Base-by-base conservation (phyloP, 1,140 invertebrate genomes). In the Hestina assimilis region DNA sequence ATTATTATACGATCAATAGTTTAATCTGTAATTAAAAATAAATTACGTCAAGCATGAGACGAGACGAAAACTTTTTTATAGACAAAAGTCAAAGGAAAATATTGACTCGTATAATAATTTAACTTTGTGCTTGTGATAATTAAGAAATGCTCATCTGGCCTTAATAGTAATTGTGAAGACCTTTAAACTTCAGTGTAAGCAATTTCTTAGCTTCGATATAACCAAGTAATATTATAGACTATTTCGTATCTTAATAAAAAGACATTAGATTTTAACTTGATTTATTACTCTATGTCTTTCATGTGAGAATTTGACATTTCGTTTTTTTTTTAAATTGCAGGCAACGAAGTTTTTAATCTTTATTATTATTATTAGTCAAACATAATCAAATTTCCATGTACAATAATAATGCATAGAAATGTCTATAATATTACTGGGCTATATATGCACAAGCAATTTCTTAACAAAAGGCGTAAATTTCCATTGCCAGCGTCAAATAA, bases 121-220 rank as follows among this genome's bases (percentile, higher is more conserved):
- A 33, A 8, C 11, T 43, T 45, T 45, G 59, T 56, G 59, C 53
- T 53, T 40, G 58, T 66, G 45, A 63, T 59, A 50, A 29, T 15
- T 19, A 52, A 33, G 42, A 71, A 78, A 73, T 73, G 75, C 72
- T 67, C 56, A 52, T 59, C 74, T 78, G 75, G 75, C 69, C 63
- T 59, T 70, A 72, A 29, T 31, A 54, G 15, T 38, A 26, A 31
- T 11, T 26, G 28, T 45, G 41, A 29, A 26, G 40, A 54, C 28
- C 31, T 20, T n/a, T 58, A 57, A 29, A 63, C 53, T 45, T 28
- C 59, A 45, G 45, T 58, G 35, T 33, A 58, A 63, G 60, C 43
- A 48, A 14, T 52, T 26, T 33, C 31, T 11, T 23, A 38, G 28
- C 15, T 9, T 8, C 8, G 29, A 48, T 29, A 29, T 11, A 45